Conservation (phyloP, 2,113 vertebrate species). For the Scolopax mira region DNA sequence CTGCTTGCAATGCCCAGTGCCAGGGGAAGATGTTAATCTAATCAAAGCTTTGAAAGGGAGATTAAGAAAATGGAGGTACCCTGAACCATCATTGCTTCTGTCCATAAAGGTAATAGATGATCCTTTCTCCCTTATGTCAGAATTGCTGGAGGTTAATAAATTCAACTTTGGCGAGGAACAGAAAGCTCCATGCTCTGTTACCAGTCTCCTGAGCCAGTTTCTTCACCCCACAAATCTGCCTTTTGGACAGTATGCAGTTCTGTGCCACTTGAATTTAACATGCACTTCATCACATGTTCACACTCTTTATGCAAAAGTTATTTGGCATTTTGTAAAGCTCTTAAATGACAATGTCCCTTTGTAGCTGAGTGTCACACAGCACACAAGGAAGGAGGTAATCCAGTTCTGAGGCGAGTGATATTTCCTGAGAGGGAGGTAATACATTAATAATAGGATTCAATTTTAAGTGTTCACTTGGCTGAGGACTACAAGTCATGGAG, state of each 20-base stretch:
- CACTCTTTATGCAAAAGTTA: background rate
- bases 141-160: background rate
- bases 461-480: conserved; percentile 11
- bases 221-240: background rate
- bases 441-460: background rate
- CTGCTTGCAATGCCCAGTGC: background rate
- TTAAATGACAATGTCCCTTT: background rate
- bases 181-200: background rate
- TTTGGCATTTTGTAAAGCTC: conserved; percentile 41
- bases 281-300: background rate
- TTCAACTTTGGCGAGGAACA: background rate
- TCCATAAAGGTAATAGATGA: background rate
- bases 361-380: background rate
- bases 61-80: background rate
- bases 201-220: background rate
- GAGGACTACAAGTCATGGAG: background rate
- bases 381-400: background rate
- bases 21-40: background rate
- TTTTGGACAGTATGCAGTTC: conserved; percentile 3
- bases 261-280: background rate
- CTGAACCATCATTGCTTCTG: background rate
- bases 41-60: background rate
- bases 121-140: background rate
- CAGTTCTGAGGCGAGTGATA: background rate
- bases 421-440: conserved; percentile 1